Conservation (phyloP, 2,888 invertebrate species). For the Limnephilus marmoratus region DNA sequence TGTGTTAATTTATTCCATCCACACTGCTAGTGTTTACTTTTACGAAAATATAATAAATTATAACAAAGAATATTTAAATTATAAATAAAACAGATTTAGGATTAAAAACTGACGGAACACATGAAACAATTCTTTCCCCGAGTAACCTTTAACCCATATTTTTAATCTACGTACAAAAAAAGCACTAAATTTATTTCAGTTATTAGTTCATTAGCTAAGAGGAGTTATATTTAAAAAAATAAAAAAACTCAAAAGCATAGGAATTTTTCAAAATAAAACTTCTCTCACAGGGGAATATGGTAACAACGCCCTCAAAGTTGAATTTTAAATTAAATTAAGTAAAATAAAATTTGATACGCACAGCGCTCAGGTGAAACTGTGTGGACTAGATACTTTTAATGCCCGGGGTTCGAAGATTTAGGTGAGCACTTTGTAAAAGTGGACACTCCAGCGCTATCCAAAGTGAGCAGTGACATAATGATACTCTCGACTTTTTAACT, state of each 20-base stretch:
- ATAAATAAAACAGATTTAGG: too few species aligned
- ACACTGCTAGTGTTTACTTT: too few species aligned
- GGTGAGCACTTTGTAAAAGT: conserved; percentile 2
- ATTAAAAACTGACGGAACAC: too few species aligned
- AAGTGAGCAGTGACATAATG: background rate
- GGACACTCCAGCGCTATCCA: background rate
- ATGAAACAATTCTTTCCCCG: too few species aligned
- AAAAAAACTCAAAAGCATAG: background rate
- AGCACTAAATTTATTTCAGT: background rate
- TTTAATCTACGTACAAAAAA: background rate
- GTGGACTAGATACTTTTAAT: background rate
- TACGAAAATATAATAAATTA: too few species aligned
- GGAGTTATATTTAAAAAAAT: background rate
- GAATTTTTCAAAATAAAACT: background rate
- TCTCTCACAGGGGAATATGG: background rate
- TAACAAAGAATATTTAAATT: too few species aligned
- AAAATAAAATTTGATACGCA: background rate
- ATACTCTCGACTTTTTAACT: background rate
- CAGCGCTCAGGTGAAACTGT: conserved; percentile 3
- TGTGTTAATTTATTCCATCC: too few species aligned
- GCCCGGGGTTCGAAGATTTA: background rate
- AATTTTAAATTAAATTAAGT: conserved; percentile 32
- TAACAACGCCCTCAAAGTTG: background rate
- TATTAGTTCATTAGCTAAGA: background rate
- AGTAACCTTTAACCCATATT: too few species aligned